Base-by-base conservation (phyloP, 2,113 vertebrate species). In the Cephalopholis sonnerati region DNA sequence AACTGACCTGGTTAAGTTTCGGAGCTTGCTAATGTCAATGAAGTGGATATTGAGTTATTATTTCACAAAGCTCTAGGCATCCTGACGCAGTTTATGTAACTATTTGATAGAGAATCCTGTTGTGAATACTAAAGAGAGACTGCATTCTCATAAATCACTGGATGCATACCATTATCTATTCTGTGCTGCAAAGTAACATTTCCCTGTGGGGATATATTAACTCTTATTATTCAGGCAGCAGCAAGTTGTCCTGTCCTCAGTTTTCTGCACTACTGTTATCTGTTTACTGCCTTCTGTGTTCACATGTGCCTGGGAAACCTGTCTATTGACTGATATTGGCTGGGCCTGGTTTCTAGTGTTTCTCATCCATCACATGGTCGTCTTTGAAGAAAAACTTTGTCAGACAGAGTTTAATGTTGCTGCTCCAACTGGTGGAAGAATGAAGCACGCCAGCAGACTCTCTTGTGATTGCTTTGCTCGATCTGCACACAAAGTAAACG, bases 401-500 rank as follows among this genome's bases (percentile, higher is more conserved):
- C 58, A 20, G 17, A 59, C 44, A 44, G 16, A 29, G 10, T 29
- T 15, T 46, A 57, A 64, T 5, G 4, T 10, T 58, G 20, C 44
- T 55, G 57, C 41, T 39, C 12, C 7, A 48, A 48, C 36, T 17
- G 17, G 50, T 50, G 12, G 1, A 13, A 57, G 15, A n/a, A 32
- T 39, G 25, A 65, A 66, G 25, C n/a, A 25, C 36, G 32, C 16
- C 64, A 53, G 54, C 29, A 57, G n/a, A 24, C n/a, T 24, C 46
- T 29, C 29, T 54, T 41, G 8, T 48, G 10, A 27, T 36, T 13
- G 5, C 32, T 48, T 29, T n/a, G 32, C 61, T 39, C 2, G 7
- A 27, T 25, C 27, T 46, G 77, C 57, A 57, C 62, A 27, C 59
- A 36, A 72, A 87, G 25, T 41, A 18, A n/a, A 72, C 54, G 41